Conservation (phyloP, 2,797 vertebrate genomes). For the Linurgus olivaceus region DNA sequence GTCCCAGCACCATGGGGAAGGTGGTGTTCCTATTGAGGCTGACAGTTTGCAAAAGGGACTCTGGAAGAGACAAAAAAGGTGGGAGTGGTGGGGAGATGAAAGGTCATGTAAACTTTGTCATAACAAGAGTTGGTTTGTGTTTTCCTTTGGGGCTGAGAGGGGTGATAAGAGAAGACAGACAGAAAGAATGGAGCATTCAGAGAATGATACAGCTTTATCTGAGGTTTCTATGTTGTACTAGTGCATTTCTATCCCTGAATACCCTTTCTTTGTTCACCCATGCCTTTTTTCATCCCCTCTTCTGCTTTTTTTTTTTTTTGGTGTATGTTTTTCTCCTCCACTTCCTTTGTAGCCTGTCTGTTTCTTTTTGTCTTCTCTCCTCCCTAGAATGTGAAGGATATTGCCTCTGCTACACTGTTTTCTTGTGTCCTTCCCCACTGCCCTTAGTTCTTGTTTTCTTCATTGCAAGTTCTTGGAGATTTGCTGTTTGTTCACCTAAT, state of each 20-base stretch:
- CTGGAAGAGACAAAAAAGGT: not conserved
- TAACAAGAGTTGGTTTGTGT: not conserved
- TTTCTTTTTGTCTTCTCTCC: not conserved
- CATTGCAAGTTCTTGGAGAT: not conserved
- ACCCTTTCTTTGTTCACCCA: not conserved
- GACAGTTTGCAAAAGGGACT: not conserved
- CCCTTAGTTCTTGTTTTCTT: not conserved
- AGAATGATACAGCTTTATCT: not conserved
- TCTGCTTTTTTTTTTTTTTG: not conserved
- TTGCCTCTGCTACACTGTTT: not conserved
- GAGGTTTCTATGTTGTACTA: not conserved
- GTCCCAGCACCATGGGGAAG: fast-evolving
- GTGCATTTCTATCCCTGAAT: not conserved
- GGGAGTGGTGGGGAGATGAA: not conserved
- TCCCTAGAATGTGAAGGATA: not conserved
- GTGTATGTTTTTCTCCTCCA: fast-evolving
- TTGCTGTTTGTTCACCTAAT: fast-evolving
- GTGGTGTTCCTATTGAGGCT: not conserved
- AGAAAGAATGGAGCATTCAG: not conserved
- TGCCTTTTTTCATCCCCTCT: not conserved
- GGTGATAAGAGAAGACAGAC: not conserved
- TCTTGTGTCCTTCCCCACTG: not conserved
- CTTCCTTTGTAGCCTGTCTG: not conserved
- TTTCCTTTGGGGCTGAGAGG: not conserved
- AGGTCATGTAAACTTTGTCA: not conserved